Conservation (phyloP, 1,140 invertebrate genomes). For the Dendrolimus kikuchii region DNA sequence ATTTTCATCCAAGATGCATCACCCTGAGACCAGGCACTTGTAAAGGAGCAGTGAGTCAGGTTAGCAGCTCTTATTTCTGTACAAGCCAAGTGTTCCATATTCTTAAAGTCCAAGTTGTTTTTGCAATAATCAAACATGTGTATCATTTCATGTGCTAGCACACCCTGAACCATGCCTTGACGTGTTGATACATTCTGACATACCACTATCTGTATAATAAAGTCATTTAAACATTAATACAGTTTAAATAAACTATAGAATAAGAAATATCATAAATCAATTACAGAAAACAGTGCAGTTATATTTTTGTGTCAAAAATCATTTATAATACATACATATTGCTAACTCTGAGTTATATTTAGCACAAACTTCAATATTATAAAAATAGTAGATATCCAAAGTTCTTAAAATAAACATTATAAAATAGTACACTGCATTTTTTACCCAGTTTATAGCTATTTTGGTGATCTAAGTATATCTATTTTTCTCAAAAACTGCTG, state of each 20-base stretch:
- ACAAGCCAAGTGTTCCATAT: slow-evolving; percentile 94
- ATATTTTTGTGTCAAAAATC: too few species aligned
- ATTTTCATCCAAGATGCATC: slow-evolving; percentile 83
- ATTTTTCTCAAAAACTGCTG: too few species aligned
- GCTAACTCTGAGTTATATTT: too few species aligned
- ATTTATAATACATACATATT: too few species aligned
- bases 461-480: too few species aligned
- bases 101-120: slow-evolving; percentile 90
- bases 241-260: slow-evolving; percentile 1
- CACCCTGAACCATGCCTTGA: slow-evolving; percentile 80
- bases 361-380: too few species aligned
- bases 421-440: too few species aligned
- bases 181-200: slow-evolving; percentile 88
- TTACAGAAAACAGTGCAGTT: too few species aligned
- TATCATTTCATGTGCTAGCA: slow-evolving; percentile 93
- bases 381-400: too few species aligned
- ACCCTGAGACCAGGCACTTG: slow-evolving; percentile 84
- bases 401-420: too few species aligned
- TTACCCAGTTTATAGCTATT: too few species aligned
- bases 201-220: slow-evolving; percentile 83
- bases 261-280: too few species aligned
- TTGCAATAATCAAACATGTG: slow-evolving; percentile 98
- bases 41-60: slow-evolving; percentile 91
- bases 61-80: slow-evolving; percentile 95
- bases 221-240: slow-evolving; percentile 1